Base-by-base conservation (phyloP, 2,888 invertebrate species). In the Cephus pulcher region DNA sequence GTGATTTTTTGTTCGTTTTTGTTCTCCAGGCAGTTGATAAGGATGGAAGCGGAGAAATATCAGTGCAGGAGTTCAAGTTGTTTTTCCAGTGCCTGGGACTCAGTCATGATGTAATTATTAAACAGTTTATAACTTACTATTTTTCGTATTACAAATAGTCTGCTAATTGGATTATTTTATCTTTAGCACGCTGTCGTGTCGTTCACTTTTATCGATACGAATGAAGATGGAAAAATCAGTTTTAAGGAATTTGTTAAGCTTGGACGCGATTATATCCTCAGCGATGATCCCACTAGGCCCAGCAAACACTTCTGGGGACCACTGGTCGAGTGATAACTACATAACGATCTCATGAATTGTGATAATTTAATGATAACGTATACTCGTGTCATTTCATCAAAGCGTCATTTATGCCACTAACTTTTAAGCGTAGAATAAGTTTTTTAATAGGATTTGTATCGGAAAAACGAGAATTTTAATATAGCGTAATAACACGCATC, bases 231-330 rank as follows among this genome's bases (percentile, higher is more conserved):
- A 73, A 95, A 95, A 90, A 90, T 97, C 78, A 95, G 95, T 33
- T 89, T 94, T 79, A 94, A 96, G 89, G 97, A 97, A 91, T 97
- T 97, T 89, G 95, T 97, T 34, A 95, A 95, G 88, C 93, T 96
- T 79, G 97, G 97, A 35, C 95, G 95, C 80, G 96, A 97, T 82
- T 97, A 95, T 90, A 96, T 97, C 92, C 92, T 95, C 76, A 95
- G 96, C 0, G 96, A 97, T 88, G 95, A 97, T 89, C 94, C 96
- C 85, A 93, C 92, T 4, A 94, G 93, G 84, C 95, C 96, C 80
- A 97, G 97, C 86, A 96, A 95, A 92, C 95, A 96, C 93, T 97
- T 97, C 88, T 97, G 97, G 96, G 97, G 97, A 40, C 97, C 97
- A 12, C 92, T 97, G 75, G 93, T 94, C 79, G 92, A 94, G 83